These are phyloP conservation scores for Calvadosia cruxmelitensis DNA, from an alignment of 30 jellyfish, hydroid and myxozoan genomes.

Conservation along the genomic window DNA sequence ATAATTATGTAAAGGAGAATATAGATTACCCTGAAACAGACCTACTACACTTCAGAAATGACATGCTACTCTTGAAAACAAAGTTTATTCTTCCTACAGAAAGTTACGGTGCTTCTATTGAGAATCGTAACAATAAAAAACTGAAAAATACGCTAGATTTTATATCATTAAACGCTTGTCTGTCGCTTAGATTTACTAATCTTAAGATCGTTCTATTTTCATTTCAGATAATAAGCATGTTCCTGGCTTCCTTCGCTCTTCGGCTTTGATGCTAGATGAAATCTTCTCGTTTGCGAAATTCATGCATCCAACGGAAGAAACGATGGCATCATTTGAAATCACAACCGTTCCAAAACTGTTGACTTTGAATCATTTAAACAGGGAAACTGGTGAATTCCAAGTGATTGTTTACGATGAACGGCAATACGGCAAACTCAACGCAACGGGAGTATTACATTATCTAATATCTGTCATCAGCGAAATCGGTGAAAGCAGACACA, in stretches of 20 bases:
- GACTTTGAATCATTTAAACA: slow-evolving; percentile 20
- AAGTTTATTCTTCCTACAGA: too few species aligned
- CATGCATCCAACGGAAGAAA: slow-evolving; percentile 34
- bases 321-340: slow-evolving; percentile 19
- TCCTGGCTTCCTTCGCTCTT: slow-evolving; percentile 26
- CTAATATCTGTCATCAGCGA: slow-evolving; percentile 29
- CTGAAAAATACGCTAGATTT: too few species aligned
- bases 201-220: too few species aligned
- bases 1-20: too few species aligned
- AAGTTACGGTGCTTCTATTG: too few species aligned
- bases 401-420: slow-evolving; percentile 36
- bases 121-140: too few species aligned
- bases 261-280: slow-evolving; percentile 25
- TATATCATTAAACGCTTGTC: too few species aligned
- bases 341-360: slow-evolving; percentile 24
- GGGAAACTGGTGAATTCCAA: slow-evolving; percentile 45
- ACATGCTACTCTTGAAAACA: too few species aligned
- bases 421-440: slow-evolving; percentile 25
- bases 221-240: slow-evolving; percentile 34
- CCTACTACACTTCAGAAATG: too few species aligned
- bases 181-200: too few species aligned
- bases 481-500: slow-evolving; percentile 48
- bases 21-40: too few species aligned
- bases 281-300: slow-evolving; percentile 29
- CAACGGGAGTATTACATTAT: slow-evolving; percentile 15